phyloP scores from a whole-genome alignment of 92 coral and sea anemone species.

The Siderastrea siderea region DNA sequence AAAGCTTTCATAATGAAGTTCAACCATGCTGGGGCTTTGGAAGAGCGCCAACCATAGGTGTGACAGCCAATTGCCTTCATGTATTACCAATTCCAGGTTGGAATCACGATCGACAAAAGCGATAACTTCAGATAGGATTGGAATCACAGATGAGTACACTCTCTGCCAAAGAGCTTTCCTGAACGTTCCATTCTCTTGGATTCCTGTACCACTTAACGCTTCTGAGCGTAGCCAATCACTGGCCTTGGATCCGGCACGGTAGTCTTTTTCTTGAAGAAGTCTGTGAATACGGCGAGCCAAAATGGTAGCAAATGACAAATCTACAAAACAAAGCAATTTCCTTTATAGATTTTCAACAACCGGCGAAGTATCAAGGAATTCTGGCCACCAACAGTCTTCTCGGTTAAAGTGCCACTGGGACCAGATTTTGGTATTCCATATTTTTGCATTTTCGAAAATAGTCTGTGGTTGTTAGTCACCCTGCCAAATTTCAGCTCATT shows the following conservation, averaged over 20 bases:
- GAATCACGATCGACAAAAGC: constrained; percentile 82
- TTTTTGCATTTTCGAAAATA: too few relatives aligned
- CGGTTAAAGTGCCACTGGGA: too few relatives aligned
- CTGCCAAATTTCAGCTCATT: too few relatives aligned
- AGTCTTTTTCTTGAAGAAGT: constrained; percentile 78
- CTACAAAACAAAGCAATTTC: neutral
- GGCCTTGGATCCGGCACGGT: constrained; percentile 63
- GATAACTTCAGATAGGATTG: constrained; percentile 83
- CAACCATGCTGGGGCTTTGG: constrained; percentile 48
- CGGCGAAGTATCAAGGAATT: too few relatives aligned
- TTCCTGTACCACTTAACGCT: constrained; percentile 75
- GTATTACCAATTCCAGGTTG: constrained; percentile 70
- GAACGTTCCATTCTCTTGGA: constrained; percentile 90
- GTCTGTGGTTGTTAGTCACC: too few relatives aligned
- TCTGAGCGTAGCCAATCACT: constrained; percentile 84
- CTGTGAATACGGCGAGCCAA: constrained; percentile 78
- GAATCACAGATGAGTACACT: constrained; percentile 82
- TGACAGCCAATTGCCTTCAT: constrained; percentile 60
- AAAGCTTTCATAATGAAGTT: constrained; percentile 74
- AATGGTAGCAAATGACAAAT: constrained; percentile 42
- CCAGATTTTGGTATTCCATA: too few relatives aligned
- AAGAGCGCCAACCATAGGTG: constrained; percentile 78
- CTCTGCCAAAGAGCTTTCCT: constrained; percentile 93
- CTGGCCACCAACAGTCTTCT: too few relatives aligned
- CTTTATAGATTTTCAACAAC: neutral